A percentile compares a stretch with the other conserved stretches of the same genome.
Evolutionary conservation across 2,888 invertebrate genomes (phyloP).

Genomic region (Sylvicola cinctus): DNA sequence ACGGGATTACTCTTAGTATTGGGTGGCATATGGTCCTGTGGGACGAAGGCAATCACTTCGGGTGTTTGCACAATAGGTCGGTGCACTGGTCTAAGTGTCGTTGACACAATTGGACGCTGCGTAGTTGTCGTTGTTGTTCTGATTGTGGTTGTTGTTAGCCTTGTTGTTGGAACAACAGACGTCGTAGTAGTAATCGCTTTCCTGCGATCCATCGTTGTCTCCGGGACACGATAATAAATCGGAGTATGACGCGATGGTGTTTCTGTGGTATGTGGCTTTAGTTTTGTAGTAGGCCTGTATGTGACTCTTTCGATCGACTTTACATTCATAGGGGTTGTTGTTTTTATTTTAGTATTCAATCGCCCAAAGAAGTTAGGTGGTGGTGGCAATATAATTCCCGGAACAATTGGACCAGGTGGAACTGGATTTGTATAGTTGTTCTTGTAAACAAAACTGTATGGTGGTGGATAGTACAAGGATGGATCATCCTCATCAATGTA

Average conservation of each 20-base stretch:
- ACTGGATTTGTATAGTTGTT: conserved; percentile 54
- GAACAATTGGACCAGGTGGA: conserved; percentile 68
- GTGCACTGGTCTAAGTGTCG: not conserved
- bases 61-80: conserved; percentile 6
- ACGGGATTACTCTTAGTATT: conserved; percentile 19
- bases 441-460: conserved; percentile 70
- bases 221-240: not conserved
- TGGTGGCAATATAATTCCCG: conserved; percentile 72
- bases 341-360: conserved; percentile 22
- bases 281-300: conserved; percentile 14
- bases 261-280: conserved; percentile 1
- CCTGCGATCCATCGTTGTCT: conserved; percentile 11
- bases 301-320: conserved; percentile 10
- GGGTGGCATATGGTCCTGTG: conserved; percentile 14
- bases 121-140: conserved; percentile 20
- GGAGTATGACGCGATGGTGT: not conserved
- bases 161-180: conserved; percentile 18
- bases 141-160: conserved; percentile 23
- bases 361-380: conserved; percentile 73
- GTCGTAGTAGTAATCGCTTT: conserved; percentile 22
- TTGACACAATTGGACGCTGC: conserved; percentile 2
- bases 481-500: conserved; percentile 79
- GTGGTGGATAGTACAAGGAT: conserved; percentile 77
- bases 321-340: conserved; percentile 8
- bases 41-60: conserved; percentile 15